Conservation (phyloP, 2,797 vertebrate species). For the Helarctos malayanus region DNA sequence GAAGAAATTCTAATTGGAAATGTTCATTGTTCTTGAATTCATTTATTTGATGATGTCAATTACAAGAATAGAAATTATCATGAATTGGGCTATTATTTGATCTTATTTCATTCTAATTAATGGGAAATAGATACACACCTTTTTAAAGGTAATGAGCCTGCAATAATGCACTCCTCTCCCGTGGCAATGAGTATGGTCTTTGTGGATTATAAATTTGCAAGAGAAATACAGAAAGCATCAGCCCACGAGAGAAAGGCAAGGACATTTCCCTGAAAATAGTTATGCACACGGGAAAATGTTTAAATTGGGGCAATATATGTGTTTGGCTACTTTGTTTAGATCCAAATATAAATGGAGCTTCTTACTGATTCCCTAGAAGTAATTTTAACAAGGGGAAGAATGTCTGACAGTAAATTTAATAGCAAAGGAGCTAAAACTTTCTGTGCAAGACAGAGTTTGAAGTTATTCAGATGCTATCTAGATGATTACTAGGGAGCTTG, state of each 20-base stretch:
- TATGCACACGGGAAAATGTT: background rate
- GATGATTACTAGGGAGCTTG: background rate
- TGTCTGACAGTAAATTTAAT: background rate
- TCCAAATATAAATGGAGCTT: background rate
- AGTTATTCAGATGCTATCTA: background rate
- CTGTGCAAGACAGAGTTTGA: background rate
- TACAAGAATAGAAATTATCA: conserved; percentile 68
- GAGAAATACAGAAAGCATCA: conserved; percentile 3
- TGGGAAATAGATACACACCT: conserved; percentile 50
- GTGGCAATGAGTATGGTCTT: background rate
- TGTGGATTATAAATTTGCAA: conserved; percentile 36
- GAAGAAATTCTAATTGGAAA: conserved; percentile 52
- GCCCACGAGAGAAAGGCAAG: background rate
- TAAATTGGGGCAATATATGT: background rate
- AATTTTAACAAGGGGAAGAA: conserved; percentile 12
- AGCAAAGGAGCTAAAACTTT: background rate
- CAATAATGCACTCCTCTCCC: conserved; percentile 7
- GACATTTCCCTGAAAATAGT: background rate
- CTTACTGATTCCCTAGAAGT: background rate
- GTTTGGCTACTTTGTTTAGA: conserved; percentile 36
- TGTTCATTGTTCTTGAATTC: conserved; percentile 60
- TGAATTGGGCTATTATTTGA: conserved; percentile 57
- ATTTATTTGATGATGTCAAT: conserved; percentile 69
- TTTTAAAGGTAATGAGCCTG: conserved; percentile 67
- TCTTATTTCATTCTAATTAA: conserved; percentile 75